These are phyloP conservation scores for Antrozous pallidus DNA, from an alignment of 2,797 vertebrate species.

Conservation along the genomic window DNA sequence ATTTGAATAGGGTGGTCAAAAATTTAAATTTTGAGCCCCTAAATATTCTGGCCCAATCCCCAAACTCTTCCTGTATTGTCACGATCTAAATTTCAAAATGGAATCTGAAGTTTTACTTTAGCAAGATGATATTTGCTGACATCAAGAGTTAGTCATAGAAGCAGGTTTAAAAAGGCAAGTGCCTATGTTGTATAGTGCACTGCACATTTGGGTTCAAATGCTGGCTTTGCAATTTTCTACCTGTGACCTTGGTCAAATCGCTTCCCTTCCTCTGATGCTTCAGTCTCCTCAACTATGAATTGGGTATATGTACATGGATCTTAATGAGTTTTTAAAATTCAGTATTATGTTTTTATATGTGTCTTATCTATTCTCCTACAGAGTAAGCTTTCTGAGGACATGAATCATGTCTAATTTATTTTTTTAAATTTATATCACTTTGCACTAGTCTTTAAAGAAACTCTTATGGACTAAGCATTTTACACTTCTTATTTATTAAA, in stretches of 20 bases:
- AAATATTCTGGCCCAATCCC: background rate
- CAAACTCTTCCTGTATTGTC: background rate
- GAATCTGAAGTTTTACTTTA: background rate
- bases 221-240: background rate
- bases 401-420: background rate
- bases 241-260: background rate
- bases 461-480: background rate
- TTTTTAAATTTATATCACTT: background rate
- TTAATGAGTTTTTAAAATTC: background rate
- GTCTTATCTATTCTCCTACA: background rate
- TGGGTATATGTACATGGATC: background rate
- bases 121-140: background rate
- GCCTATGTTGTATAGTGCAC: background rate
- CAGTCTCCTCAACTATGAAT: background rate
- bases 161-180: background rate
- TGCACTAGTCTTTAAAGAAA: background rate
- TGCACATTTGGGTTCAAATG: background rate
- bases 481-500: background rate
- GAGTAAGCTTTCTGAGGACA: background rate
- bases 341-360: background rate
- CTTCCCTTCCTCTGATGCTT: background rate
- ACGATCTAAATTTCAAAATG: slow-evolving; percentile 26
- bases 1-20: background rate
- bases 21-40: background rate
- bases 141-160: background rate